Evolutionary conservation across 1,140 invertebrate genomes (phyloP), one percentile per base, ranked within the genome.

Genomic region (Drosophila saltans): DNA sequence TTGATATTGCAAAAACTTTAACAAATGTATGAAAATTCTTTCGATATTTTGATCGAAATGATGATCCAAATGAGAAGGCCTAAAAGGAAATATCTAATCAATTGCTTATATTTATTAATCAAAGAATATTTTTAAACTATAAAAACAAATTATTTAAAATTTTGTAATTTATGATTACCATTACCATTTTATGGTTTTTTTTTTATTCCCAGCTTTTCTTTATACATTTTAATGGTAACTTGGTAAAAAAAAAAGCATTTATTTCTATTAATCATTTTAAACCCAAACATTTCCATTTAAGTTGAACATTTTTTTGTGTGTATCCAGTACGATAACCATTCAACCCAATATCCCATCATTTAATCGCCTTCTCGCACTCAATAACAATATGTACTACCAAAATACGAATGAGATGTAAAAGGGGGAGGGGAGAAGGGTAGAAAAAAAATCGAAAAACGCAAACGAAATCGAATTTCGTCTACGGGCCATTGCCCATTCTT

Each of bases 381-480:
- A 69, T 69, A 76, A 72, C 75, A 78, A 72, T 68, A 70, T 57
- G 68, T 58, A 73, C 45, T 26, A 52, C 45, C 21, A 52, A 52
- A 52, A 36, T 9, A 16, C 45, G 45, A 52, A 64, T 77, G 68
- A 68, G 52, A 67, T 36, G 4, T 28, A 45, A 69, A 30, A 4
- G 28, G 80, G 60, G 58, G 24, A 69, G 75, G 66, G 88, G 70
- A 58, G 63, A 55, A 4, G 26, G 16, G 28, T 16, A 52, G 39
- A 60, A 72, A 43, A 57, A 26, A 39, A 36, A 39, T 36, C 33
- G 33, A 40, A 58, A 33, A 59, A 30, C 57, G 58, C 72, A 68
- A 71, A 69, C 76, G 63, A 80, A 86, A 86, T 86, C 84, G 80
- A 89, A 86, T 88, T 86, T 80, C 52, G 41, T 58, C 66, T 71